A percentile compares a stretch with the other conserved stretches of the same genome.
phyloP scores from a whole-genome alignment of 2,888 invertebrate genomes.

The Idaea aversata region DNA sequence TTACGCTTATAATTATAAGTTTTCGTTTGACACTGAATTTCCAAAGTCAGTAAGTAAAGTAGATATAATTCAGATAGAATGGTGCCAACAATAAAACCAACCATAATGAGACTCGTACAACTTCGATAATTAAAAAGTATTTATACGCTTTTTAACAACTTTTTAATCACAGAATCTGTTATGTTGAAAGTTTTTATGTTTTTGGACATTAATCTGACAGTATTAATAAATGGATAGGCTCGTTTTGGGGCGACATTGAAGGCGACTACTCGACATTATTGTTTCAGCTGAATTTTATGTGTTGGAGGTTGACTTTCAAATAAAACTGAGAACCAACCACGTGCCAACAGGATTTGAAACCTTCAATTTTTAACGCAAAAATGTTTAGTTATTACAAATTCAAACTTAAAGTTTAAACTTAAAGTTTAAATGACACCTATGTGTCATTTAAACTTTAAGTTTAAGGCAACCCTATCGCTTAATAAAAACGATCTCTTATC shows the following conservation, averaged over 20 bases:
- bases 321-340: not conserved
- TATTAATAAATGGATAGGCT: constrained; percentile 1
- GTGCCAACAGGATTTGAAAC: too few species aligned
- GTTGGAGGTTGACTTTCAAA: not conserved
- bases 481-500: too few species aligned
- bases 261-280: not conserved
- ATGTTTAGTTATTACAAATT: too few species aligned
- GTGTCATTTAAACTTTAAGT: too few species aligned
- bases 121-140: not conserved
- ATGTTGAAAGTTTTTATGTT: not conserved
- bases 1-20: not conserved
- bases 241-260: not conserved
- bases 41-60: not conserved
- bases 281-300: not conserved
- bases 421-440: too few species aligned
- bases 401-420: too few species aligned
- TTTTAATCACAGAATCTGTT: not conserved
- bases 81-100: not conserved
- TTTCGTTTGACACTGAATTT: not conserved
- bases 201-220: not conserved
- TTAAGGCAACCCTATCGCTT: too few species aligned
- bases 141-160: not conserved
- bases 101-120: not conserved
- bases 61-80: not conserved
- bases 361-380: too few species aligned